phyloP scores from a whole-genome alignment of 2,113 vertebrate species.

The Crotalus tigris region DNA sequence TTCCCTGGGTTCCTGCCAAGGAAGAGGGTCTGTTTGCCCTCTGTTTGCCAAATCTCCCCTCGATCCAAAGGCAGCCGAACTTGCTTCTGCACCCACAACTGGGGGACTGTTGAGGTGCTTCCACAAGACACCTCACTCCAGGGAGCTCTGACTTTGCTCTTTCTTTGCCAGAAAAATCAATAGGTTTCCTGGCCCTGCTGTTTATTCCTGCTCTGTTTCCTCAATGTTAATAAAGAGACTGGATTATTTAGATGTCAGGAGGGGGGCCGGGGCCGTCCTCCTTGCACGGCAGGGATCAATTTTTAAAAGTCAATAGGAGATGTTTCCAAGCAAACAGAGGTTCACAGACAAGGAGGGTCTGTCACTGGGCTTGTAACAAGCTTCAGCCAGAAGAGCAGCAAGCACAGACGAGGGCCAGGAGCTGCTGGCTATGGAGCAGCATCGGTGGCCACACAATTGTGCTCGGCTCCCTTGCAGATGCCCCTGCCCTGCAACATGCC shows the following conservation, averaged over 20 bases:
- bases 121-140: neutral
- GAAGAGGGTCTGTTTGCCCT: too few species aligned
- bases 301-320: neutral
- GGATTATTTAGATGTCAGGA: neutral
- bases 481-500: neutral
- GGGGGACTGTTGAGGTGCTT: neutral
- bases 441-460: neutral
- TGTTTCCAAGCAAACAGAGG: neutral
- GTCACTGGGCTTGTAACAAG: neutral
- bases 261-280: neutral
- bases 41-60: neutral
- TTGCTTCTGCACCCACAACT: neutral
- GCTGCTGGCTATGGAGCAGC: neutral
- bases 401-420: neutral
- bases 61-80: neutral
- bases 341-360: neutral
- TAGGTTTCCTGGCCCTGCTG: neutral
- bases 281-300: neutral
- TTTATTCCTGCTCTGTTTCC: neutral
- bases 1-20: neutral
- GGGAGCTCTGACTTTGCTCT: neutral
- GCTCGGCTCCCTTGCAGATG: neutral
- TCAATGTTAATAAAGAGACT: constrained; percentile 6
- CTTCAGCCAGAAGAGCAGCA: neutral
- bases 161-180: neutral